Evolutionary conservation across 2,113 vertebrate species (phyloP).

Genomic region (Theristicus caerulescens): DNA sequence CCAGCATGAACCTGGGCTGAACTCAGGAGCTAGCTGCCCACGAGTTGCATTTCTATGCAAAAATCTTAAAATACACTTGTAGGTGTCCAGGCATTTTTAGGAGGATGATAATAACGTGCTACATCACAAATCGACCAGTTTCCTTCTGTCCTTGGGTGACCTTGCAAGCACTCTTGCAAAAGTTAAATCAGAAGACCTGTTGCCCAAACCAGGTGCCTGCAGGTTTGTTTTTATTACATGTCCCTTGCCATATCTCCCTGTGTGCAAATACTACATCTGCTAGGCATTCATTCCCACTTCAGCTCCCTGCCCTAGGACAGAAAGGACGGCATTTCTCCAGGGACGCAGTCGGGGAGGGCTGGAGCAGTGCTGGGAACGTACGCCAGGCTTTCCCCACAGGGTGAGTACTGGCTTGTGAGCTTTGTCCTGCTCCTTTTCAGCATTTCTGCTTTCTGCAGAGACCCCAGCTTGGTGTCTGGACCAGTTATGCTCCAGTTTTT

Average conservation of each 20-base stretch:
- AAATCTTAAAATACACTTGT: background rate
- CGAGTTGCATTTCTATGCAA: background rate
- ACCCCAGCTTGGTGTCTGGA: background rate
- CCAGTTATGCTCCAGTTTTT: background rate
- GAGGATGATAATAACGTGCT: background rate
- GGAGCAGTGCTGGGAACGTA: rapidly evolving
- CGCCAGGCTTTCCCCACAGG: background rate
- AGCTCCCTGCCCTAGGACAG: background rate
- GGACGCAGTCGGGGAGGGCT: rapidly evolving
- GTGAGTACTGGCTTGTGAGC: background rate
- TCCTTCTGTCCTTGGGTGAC: background rate
- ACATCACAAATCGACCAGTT: rapidly evolving
- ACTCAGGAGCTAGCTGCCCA: rapidly evolving
- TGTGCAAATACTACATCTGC: background rate
- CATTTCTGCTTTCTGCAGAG: background rate
- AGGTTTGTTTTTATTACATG: background rate
- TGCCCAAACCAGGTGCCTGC: background rate
- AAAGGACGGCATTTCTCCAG: rapidly evolving
- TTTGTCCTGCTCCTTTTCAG: background rate
- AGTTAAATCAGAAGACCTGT: background rate
- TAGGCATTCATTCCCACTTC: background rate
- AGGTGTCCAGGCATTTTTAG: rapidly evolving
- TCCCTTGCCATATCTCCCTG: background rate
- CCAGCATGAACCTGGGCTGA: background rate
- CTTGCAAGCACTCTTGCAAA: rapidly evolving